Evolutionary conservation across 2,797 vertebrate genomes (phyloP).

Genomic region (Knipowitschia caucasica): DNA sequence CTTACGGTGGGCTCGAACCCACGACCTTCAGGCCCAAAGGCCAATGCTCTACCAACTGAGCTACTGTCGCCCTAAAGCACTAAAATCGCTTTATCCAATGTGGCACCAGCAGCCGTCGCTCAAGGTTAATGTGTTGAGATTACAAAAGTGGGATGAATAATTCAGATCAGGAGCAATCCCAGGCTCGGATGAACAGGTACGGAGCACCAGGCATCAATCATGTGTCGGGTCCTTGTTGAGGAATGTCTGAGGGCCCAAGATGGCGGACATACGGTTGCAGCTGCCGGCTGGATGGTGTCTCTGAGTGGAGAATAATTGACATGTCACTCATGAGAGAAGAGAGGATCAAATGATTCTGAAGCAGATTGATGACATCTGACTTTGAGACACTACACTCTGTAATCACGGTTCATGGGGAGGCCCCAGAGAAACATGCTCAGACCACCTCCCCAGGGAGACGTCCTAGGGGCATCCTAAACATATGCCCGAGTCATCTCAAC

Average conservation of each 20-base stretch:
- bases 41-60: no score
- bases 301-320: constrained; percentile 57
- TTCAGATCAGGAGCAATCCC: constrained; percentile 50
- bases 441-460: no score
- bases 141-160: constrained; percentile 51
- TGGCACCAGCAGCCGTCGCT: constrained; percentile 8
- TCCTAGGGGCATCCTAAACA: no score
- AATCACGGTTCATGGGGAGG: no score
- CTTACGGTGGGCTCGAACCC: no score
- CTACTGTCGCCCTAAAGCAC: no score
- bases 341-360: constrained; percentile 51
- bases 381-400: constrained; percentile 47
- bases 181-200: constrained; percentile 34
- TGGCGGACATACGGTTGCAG: constrained; percentile 24
- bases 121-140: constrained; percentile 46
- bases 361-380: constrained; percentile 61
- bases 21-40: no score
- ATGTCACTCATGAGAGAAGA: constrained; percentile 62
- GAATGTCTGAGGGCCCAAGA: constrained; percentile 42
- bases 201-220: constrained; percentile 48
- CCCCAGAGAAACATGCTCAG: no score
- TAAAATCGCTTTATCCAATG: no score
- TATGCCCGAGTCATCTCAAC: no score
- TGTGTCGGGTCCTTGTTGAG: constrained; percentile 20
- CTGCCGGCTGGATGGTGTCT: constrained; percentile 40